phyloP scores from a whole-genome alignment of 2,797 vertebrate genomes.

The Antennarius maculatus region DNA sequence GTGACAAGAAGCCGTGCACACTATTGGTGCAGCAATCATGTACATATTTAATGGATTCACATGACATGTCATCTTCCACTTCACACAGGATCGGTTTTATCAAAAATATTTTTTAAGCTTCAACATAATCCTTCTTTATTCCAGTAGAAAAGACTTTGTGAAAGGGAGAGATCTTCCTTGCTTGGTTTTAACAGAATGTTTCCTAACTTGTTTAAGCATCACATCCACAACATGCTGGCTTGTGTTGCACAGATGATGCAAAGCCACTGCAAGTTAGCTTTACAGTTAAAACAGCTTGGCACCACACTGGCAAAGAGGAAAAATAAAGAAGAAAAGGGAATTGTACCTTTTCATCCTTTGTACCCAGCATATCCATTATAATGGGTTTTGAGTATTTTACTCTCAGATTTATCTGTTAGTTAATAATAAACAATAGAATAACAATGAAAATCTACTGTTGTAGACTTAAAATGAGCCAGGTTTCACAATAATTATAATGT shows the following conservation, averaged over 20 bases:
- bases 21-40: constrained; percentile 1
- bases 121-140: background rate
- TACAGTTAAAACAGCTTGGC: constrained; percentile 34
- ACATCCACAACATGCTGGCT: constrained; percentile 34
- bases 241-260: constrained; percentile 68
- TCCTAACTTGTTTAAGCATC: constrained; percentile 42
- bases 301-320: constrained; percentile 29
- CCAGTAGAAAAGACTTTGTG: constrained; percentile 10
- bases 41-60: background rate
- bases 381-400: constrained; percentile 19
- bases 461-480: constrained; percentile 12
- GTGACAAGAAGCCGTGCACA: background rate
- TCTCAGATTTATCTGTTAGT: constrained; percentile 42
- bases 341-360: background rate
- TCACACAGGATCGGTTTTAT: background rate
- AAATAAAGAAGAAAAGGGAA: constrained; percentile 9
- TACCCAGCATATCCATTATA: background rate
- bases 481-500: constrained; percentile 13
- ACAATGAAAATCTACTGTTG: constrained; percentile 9
- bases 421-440: constrained; percentile 7
- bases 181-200: constrained; percentile 35
- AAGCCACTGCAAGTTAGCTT: constrained; percentile 64
- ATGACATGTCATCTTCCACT: background rate
- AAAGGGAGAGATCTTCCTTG: background rate
- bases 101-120: constrained; percentile 1